Percentiles rank a stretch among this genome's conserved stretches.
Conservation (phyloP, 2,113 vertebrate species). For the Lasiurus cinereus region DNA sequence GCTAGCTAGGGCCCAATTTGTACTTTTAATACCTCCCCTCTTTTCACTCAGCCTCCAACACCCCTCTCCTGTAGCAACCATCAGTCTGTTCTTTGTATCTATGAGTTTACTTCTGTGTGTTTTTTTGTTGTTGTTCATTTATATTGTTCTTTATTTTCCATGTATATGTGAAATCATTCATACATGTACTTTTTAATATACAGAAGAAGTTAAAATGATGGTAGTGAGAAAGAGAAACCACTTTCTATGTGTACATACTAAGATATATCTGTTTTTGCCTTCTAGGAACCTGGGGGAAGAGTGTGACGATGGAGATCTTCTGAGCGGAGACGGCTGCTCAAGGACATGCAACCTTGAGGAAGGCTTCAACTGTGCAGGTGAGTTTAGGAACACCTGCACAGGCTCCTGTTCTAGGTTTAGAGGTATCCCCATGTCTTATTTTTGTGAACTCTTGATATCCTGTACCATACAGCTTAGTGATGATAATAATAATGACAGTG, state of each 20-base stretch:
- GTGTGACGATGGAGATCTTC: conserved; percentile 94
- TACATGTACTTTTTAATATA: neutral
- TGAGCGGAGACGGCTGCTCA: conserved; percentile 96
- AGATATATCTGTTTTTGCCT: neutral
- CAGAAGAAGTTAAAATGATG: neutral
- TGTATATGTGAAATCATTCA: neutral
- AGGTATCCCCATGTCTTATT: neutral
- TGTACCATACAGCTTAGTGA: neutral
- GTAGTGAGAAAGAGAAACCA: neutral
- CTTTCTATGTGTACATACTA: neutral
- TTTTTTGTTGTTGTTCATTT: neutral
- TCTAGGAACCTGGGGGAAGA: conserved; percentile 91
- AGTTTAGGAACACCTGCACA: conserved; percentile 70
- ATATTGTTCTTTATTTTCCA: neutral
- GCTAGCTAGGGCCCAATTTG: neutral
- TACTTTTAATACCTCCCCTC: neutral
- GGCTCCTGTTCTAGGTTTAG: neutral
- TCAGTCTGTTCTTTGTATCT: neutral
- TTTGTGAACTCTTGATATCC: neutral
- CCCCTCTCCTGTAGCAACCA: neutral
- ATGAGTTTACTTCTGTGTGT: neutral
- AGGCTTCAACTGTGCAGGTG: conserved; percentile 94
- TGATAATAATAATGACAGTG: neutral
- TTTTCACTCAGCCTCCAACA: neutral
- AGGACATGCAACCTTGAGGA: conserved; percentile 92